Base-by-base conservation (phyloP, 2,888 invertebrate species). In the Ochropleura leucogaster region DNA sequence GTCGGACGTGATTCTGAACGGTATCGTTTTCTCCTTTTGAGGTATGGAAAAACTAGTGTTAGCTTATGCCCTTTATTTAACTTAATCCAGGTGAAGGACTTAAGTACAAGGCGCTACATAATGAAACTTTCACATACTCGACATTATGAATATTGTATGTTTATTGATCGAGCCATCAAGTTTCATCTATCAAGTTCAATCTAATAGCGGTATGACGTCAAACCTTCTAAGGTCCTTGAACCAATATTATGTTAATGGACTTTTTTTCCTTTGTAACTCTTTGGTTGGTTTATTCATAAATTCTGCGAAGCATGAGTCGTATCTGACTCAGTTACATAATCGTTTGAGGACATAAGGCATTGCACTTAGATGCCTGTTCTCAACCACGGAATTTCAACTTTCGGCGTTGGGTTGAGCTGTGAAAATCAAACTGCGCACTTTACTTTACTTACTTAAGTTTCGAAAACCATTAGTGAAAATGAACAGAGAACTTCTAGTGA, bases 161-260 rank as follows among this genome's bases (percentile, higher is more conserved):
- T 30, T 30, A 53, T 55, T 47, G 40, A 42, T 14, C 30, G 55
- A 53, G 42, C 60, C 30, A 68, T 53, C 62, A 68, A 51, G 49
- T 55, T 53, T 10, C 51, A 62, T 63, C 53, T 60, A 53, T 49
- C 63, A 63, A 77, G 68, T 62, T 46, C 9, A 46, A 30, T 30
- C n/a, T 49, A 47, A 47, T 20, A 53, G 46, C 57, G 42, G 18
- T 60, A n/a, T 82, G 83, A 82, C 82, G 82, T 82, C 72, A 82
- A 67, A 55, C 65, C 46, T 55, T 55, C 62, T 42, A 14, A 67
- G 55, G 67, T 74, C 79, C 69, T 74, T 82, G 57, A 57, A 57
- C 16, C 30, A 57, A 16, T 30, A 30, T 57, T 30, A 30, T 57
- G 57, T 16, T 57, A 30, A 16, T 40, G 3, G 44, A 62, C n/a